Conservation (phyloP, 2,888 invertebrate genomes). For the Nomada flava region DNA sequence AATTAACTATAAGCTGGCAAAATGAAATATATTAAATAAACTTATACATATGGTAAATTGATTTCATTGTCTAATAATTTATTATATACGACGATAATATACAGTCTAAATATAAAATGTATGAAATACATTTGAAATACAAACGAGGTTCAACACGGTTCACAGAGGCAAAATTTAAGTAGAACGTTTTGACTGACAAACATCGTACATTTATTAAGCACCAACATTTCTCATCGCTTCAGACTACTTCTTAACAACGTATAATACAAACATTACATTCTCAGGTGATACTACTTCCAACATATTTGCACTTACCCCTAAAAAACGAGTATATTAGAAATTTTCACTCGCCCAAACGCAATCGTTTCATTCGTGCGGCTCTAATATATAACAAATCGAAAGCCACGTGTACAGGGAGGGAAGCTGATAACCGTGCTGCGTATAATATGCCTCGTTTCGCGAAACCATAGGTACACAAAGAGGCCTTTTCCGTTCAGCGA, state of each 20-base stretch:
- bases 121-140: too few relatives aligned
- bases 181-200: neutral
- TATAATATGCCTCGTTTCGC: neutral
- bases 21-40: too few relatives aligned
- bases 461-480: slow-evolving; percentile 16
- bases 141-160: neutral
- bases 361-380: too few relatives aligned
- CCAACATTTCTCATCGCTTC: too few relatives aligned
- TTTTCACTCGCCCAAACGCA: neutral
- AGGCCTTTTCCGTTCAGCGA: slow-evolving; percentile 6
- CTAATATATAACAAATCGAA: too few relatives aligned
- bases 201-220: too few relatives aligned
- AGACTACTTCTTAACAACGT: neutral
- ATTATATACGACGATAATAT: too few relatives aligned
- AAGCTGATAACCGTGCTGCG: neutral
- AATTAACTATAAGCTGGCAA: too few relatives aligned
- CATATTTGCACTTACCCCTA: neutral
- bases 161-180: neutral
- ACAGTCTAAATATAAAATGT: too few relatives aligned
- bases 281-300: neutral
- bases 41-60: too few relatives aligned
- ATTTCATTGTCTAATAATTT: too few relatives aligned
- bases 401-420: neutral
- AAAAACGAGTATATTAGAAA: neutral
- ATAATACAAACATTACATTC: neutral